Evolutionary conservation across 2,888 invertebrate genomes (phyloP), one percentile per base, ranked within the genome.

Genomic region (Heliothis peltigera): DNA sequence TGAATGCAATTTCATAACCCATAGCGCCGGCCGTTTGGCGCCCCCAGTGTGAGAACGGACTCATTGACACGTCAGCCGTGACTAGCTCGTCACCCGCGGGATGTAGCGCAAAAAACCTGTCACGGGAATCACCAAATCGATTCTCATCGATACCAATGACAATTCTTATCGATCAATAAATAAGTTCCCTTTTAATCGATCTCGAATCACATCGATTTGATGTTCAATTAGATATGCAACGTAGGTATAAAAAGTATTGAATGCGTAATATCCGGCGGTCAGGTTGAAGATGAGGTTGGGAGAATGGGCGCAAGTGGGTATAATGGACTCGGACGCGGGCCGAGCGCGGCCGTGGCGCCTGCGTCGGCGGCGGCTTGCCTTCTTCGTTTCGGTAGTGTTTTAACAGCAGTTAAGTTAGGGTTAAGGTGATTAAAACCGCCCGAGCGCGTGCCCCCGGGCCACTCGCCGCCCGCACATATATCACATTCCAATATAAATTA

Each of bases 401-500:
- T 86, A 87, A 86, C 89, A 88, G 87, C 92, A 89, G 90, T 81
- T 89, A 89, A 86, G 80, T 82, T 82, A 83, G 87, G 89, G 85
- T 87, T 85, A 86, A 91, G 90, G 89, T 93, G 92, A 94, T 93
- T 94, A 94, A 91, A 91, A 87, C 85, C 83, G 83, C 75, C 83
- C 84, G 85, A 80, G 82, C 90, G 74, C 93, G 92, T 91, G 92
- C 93, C 93, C 86, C 83, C 77, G 80, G 82, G 92, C 89, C 86
- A 65, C 73, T 73, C 76, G 78, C 83, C 85, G 86, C 84, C 87
- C 89, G 87, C 86, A 89, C 90, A 91, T 93, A 93, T 91, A 93
- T 93, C 93, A 93, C 94, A 95, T 95, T 94, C 94, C 94, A 89
- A 92, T 93, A 92, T 92, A 93, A 94, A 95, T 95, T 94, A 92